Percentiles rank a stretch among this genome's conserved stretches.
phyloP scores from a whole-genome alignment of 2,113 vertebrate species.

The Ailuropoda melanoleuca region DNA sequence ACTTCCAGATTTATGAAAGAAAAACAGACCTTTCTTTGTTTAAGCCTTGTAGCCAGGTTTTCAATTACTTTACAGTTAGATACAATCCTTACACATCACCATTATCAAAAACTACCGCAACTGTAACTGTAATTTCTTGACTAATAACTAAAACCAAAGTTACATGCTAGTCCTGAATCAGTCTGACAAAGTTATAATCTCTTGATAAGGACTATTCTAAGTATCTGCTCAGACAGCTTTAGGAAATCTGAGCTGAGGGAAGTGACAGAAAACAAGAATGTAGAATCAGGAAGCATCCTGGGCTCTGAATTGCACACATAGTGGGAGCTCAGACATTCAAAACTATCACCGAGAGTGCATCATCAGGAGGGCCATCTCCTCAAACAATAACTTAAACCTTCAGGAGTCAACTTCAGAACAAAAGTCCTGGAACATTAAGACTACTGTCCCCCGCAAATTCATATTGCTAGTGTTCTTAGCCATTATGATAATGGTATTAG shows the following conservation, averaged over 20 bases:
- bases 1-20: neutral
- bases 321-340: neutral
- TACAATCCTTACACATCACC: neutral
- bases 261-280: neutral
- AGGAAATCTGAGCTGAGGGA: neutral
- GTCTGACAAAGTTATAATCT: neutral
- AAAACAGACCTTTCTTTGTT: constrained; percentile 43
- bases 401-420: neutral
- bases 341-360: neutral
- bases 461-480: constrained; percentile 5
- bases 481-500: neutral
- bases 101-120: neutral
- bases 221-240: neutral
- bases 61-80: constrained; percentile 4
- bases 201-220: neutral
- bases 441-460: neutral
- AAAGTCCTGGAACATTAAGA: neutral
- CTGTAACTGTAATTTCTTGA: neutral
- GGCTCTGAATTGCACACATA: neutral
- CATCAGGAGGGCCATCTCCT: neutral
- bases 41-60: neutral
- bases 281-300: neutral
- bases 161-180: constrained; percentile 9
- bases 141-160: constrained; percentile 1
- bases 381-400: neutral